These are phyloP conservation scores for Creontiades dilutus DNA, from an alignment of 2,888 invertebrate genomes.

Conservation along the genomic window DNA sequence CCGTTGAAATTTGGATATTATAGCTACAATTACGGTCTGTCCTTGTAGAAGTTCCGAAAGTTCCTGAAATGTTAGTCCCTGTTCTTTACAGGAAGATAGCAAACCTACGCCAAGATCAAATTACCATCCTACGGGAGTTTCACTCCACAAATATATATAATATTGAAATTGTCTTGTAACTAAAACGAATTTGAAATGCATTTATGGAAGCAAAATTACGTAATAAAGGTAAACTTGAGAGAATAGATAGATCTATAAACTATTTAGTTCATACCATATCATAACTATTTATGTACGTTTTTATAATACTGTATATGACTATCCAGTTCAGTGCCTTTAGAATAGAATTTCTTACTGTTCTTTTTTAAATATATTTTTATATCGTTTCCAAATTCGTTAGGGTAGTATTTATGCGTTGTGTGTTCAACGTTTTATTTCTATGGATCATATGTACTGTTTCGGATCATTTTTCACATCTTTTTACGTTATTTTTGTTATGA, in stretches of 20 bases:
- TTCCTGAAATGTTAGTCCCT: conserved; percentile 18
- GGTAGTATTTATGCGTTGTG: background rate
- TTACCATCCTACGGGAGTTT: background rate
- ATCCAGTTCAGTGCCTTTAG: conserved; percentile 1
- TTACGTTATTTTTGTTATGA: background rate
- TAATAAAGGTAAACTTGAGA: background rate
- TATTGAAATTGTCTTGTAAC: background rate
- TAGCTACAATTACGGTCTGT: no score
- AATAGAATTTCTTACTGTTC: background rate
- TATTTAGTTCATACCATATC: background rate
- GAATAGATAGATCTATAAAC: background rate
- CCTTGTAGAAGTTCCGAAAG: background rate
- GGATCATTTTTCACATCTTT: background rate
- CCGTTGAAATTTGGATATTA: no score
- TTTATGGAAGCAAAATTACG: background rate
- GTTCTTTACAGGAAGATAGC: background rate
- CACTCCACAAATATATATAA: background rate
- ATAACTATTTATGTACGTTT: background rate
- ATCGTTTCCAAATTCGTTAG: background rate
- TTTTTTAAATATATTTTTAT: background rate
- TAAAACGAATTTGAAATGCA: conserved; percentile 22
- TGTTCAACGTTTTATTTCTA: background rate
- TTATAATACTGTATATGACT: background rate
- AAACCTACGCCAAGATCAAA: background rate
- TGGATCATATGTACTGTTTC: background rate